Base-by-base conservation (phyloP, 2,113 vertebrate species). In the Zosterops pallidus region DNA sequence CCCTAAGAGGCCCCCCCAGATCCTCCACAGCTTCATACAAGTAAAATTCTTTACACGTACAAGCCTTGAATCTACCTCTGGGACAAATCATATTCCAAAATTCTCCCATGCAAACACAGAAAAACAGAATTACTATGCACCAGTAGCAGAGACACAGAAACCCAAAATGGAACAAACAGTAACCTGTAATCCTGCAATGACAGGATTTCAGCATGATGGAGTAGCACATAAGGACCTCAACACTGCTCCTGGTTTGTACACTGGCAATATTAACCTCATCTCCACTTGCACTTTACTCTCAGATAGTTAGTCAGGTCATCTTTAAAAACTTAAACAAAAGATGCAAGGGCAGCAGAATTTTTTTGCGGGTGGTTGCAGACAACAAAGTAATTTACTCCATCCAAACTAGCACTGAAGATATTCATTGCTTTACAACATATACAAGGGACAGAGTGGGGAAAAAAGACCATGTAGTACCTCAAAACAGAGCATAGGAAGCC, bases 211-310 rank as follows among this genome's bases (percentile, higher is more conserved):
- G 68, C 29, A n/a, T 0, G 1, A 69, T 16, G 10, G 53, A 89
- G 37, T 2, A 83, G 21, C 26, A 49, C 11, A 1, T 9, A 46
- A 1, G 4, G 9, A 62, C 41, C 47, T 74, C 55, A 53, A 5
- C 3, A 1, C 0, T 20, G 11, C 35, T 50, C 14, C n/a, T n/a
- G 26, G 29, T 47, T n/a, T 56, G 22, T 33, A 37, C 9, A 39
- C 21, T 47, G 47, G 23, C 14, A 53, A 63, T 1, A 9, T 8
- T 8, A 24, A 5, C 25, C 20, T 70, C 2, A 2, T 50, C 42
- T 29, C 25, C 26, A 35, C 39, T 42, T 78, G 31, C 35, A 67
- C 37, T 83, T 64, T 37, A 49, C 84, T 82, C 56, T 65, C 47
- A 59, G 26, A 13, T 8, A 9, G 33, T 64, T 20, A 49, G 12